Base-by-base conservation (phyloP, 2,888 invertebrate genomes). In the Agrilus mali region DNA sequence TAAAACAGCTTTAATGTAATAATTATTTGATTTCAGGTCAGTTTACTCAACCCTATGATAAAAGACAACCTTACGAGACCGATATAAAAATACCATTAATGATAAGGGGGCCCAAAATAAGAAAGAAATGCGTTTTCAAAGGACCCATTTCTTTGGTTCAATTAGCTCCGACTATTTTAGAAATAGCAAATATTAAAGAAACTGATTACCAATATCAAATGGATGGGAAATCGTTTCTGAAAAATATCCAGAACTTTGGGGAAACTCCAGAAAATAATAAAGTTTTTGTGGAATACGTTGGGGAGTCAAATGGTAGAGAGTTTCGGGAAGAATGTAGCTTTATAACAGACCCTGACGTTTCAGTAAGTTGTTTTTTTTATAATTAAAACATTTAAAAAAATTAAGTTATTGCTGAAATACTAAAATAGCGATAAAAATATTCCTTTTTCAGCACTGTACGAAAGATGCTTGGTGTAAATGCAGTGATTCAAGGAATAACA, bases 61-160 rank as follows among this genome's bases (percentile, higher is more conserved):
- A 94, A 60, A 71, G 93, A 2, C 89, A 90, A 56, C 86, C 87
- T 0, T 94, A 94, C 64, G 90, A 94, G 60, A 82, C 87, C 0
- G 94, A 94, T 59, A 81, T 92, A 36, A 75, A 80, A 52, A 81
- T 94, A 0, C 93, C 93, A 0, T 69, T 94, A 4, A 57, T 90
- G 38, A 76, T 94, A 2, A 71, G 80, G 37, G 93, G 89, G 0
- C 92, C 93, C 0, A 71, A 71, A 2, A 66, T 89, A 10, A 65
- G 65, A 22, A 73, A 73, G 40, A 58, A 63, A 0, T 40, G 51
- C 3, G 54, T 68, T 1, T 65, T 75, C 47, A 58, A 63, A 0
- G 67, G 74, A 40, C 78, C 85, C 0, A 74, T 85, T 0, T 69
- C 82, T 7, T 78, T 83, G 52, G 78, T 92, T n/a, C 93, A 94